Conservation (phyloP, 2,113 vertebrate species). For the Myxocyprinus asiaticus region DNA sequence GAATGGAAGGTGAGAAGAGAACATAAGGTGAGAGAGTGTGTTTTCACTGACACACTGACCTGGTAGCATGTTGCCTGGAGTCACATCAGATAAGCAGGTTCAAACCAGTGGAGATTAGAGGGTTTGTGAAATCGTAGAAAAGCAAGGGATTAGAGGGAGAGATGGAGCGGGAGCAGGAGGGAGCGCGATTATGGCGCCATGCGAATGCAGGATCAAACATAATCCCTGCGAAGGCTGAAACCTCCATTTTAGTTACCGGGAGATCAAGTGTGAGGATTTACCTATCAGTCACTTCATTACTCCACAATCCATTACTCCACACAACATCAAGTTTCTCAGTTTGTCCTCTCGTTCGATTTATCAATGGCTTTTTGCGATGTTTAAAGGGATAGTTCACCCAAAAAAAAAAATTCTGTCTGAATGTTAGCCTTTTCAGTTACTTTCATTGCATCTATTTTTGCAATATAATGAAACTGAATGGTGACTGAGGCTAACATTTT, state of each 20-base stretch:
- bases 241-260: conserved; percentile 9
- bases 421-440: no score
- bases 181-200: conserved; percentile 41
- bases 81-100: conserved; percentile 48
- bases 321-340: neutral
- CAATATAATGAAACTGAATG: no score
- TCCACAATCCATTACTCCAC: neutral
- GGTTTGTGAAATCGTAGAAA: conserved; percentile 47
- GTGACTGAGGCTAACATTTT: no score
- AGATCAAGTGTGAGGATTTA: neutral
- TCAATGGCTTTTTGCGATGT: no score
- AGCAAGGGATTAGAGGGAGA: conserved; percentile 53
- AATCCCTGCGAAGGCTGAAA: conserved; percentile 52
- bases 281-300: neutral
- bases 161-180: conserved; percentile 11
- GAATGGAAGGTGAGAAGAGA: neutral
- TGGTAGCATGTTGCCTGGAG: conserved; percentile 26
- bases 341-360: neutral
- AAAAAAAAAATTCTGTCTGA: no score
- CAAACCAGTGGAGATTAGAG: conserved; percentile 38
- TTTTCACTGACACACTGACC: conserved; percentile 54
- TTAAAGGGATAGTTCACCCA: no score
- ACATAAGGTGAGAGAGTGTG: neutral
- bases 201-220: conserved; percentile 47
- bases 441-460: no score